Evolutionary conservation across 2,888 invertebrate species (phyloP).

Genomic region (Hartigia nigra): DNA sequence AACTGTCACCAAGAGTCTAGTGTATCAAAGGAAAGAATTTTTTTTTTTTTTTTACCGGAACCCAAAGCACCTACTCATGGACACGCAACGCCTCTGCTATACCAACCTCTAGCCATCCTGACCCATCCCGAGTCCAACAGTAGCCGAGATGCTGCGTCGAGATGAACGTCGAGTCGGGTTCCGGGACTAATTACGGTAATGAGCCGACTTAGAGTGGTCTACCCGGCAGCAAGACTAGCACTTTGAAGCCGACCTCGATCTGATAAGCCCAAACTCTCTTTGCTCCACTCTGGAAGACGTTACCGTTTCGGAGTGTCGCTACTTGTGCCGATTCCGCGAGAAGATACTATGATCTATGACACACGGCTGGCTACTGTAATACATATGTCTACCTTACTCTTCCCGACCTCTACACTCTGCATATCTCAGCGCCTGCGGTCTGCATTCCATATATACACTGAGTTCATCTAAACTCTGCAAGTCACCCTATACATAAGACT

Average conservation of each 20-base stretch:
- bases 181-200: slow-evolving; percentile 57
- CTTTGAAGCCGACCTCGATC: slow-evolving; percentile 56
- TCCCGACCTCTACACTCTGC: slow-evolving; percentile 18
- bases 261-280: slow-evolving; percentile 38
- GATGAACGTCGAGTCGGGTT: slow-evolving; percentile 39
- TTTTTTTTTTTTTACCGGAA: neutral
- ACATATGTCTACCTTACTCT: slow-evolving; percentile 20
- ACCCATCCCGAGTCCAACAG: slow-evolving; percentile 14
- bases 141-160: slow-evolving; percentile 43
- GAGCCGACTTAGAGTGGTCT: slow-evolving; percentile 43
- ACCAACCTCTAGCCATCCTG: slow-evolving; percentile 10
- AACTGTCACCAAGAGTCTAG: neutral
- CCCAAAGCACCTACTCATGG: slow-evolving; percentile 6
- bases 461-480: neutral
- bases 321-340: slow-evolving; percentile 28
- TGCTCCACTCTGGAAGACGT: slow-evolving; percentile 1
- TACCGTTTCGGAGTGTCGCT: slow-evolving; percentile 18
- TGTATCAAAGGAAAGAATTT: neutral
- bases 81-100: slow-evolving; percentile 34
- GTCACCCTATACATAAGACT: neutral
- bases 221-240: slow-evolving; percentile 33
- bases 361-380: slow-evolving; percentile 38
- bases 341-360: slow-evolving; percentile 54
- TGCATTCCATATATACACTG: neutral
- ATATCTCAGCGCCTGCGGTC: neutral